Percentiles rank a stretch among this genome's conserved stretches.
phyloP scores from a whole-genome alignment of 2,888 invertebrate genomes.

The Nephrotoma flavescens region DNA sequence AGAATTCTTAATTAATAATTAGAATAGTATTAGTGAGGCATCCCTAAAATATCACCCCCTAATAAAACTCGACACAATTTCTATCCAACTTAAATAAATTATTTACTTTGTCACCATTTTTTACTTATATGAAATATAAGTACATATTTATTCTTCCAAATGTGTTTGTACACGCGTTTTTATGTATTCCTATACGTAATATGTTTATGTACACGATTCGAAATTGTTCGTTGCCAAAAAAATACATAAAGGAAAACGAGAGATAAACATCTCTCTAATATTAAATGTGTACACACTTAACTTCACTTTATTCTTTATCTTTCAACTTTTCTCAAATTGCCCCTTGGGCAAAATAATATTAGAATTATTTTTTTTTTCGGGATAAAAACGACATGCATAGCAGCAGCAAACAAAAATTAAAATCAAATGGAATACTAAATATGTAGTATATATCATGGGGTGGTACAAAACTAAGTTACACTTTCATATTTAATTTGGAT shows the following conservation, averaged over 20 bases:
- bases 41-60: not conserved
- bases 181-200: not conserved
- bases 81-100: not conserved
- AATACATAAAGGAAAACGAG: not conserved
- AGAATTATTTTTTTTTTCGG: not conserved
- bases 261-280: not conserved
- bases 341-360: not conserved
- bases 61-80: not conserved
- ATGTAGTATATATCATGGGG: not conserved
- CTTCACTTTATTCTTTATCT: not conserved
- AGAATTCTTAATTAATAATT: not conserved
- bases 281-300: not conserved
- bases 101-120: not conserved
- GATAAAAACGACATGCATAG: not conserved
- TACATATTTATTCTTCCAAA: not conserved
- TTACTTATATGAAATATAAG: not conserved
- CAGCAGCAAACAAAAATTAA: not conserved
- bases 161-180: not conserved
- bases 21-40: not conserved
- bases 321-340: not conserved
- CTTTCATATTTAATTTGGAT: not conserved
- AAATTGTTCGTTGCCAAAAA: not conserved
- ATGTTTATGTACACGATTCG: not conserved
- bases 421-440: not conserved
- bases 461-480: not conserved